phyloP scores from a whole-genome alignment of 2,113 vertebrate species.

The Psettodes erumei region DNA sequence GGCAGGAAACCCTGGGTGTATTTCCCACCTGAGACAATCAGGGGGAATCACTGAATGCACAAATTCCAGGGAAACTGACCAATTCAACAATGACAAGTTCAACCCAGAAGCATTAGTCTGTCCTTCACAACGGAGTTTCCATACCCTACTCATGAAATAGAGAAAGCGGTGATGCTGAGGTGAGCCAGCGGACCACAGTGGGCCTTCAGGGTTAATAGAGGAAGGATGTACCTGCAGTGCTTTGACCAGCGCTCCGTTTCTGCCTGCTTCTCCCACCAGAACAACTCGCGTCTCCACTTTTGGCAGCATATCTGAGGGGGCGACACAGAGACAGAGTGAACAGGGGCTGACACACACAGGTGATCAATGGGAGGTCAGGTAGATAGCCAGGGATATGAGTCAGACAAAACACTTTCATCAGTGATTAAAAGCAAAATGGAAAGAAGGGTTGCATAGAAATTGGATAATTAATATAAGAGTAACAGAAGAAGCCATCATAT shows the following conservation, averaged over 20 bases:
- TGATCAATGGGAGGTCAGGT: too few relatives aligned
- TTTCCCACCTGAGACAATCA: background rate
- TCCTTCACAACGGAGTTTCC: background rate
- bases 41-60: background rate
- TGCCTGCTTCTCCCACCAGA: conserved; percentile 89
- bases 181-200: background rate
- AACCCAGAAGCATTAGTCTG: background rate
- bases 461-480: background rate
- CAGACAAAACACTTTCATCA: background rate
- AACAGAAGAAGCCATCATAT: background rate
- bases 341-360: background rate
- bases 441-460: background rate
- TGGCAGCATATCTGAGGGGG: conserved; percentile 88
- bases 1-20: too few relatives aligned
- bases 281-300: conserved; percentile 92
- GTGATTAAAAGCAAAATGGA: background rate
- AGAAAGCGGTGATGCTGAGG: background rate
- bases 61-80: background rate
- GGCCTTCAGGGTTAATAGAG: background rate
- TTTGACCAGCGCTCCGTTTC: conserved; percentile 84
- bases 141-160: conserved; percentile 7
- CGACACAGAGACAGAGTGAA: conserved; percentile 16
- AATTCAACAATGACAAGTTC: background rate
- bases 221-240: conserved; percentile 89
- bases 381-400: background rate